A percentile compares a stretch with the other conserved stretches of the same genome.
phyloP scores from a whole-genome alignment of 2,113 vertebrate species.

The Prietella phreatophila region DNA sequence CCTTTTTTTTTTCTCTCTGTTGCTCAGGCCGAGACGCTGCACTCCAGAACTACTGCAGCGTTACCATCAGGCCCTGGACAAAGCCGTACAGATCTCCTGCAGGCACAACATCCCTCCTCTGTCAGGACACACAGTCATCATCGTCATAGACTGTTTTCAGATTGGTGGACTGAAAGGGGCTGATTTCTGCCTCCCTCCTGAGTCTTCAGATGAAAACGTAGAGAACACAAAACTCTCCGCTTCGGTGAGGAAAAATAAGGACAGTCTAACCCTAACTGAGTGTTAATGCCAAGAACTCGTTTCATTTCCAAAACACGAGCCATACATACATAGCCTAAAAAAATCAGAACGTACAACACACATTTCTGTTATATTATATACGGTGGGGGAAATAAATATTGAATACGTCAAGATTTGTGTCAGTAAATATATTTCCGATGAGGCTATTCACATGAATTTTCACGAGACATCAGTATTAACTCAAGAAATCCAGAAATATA shows the following conservation, averaged over 20 bases:
- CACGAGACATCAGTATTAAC: too few relatives aligned
- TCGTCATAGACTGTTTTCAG: background rate
- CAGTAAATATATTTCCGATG: too few relatives aligned
- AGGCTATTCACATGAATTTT: too few relatives aligned
- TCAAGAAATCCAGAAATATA: too few relatives aligned
- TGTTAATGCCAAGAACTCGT: background rate
- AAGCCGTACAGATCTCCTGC: slow-evolving; percentile 77
- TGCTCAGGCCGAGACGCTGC: slow-evolving; percentile 61
- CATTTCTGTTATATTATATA: too few relatives aligned
- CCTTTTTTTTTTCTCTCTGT: background rate
- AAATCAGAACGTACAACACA: background rate
- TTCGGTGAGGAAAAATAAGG: slow-evolving; percentile 38
- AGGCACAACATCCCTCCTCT: slow-evolving; percentile 79
- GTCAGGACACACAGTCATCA: slow-evolving; percentile 77
- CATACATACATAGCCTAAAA: background rate
- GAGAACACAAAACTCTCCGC: slow-evolving; percentile 29
- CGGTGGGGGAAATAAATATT: too few relatives aligned
- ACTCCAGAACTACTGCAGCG: slow-evolving; percentile 65
- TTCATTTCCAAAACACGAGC: background rate
- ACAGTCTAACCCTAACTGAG: background rate
- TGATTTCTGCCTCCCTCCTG: slow-evolving; percentile 64
- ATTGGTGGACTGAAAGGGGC: background rate
- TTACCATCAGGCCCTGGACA: slow-evolving; percentile 79
- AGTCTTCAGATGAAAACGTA: background rate
- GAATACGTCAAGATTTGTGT: too few relatives aligned